Evolutionary conservation across 1,140 invertebrate species (phyloP).

Genomic region (Scaptomyza pallida): DNA sequence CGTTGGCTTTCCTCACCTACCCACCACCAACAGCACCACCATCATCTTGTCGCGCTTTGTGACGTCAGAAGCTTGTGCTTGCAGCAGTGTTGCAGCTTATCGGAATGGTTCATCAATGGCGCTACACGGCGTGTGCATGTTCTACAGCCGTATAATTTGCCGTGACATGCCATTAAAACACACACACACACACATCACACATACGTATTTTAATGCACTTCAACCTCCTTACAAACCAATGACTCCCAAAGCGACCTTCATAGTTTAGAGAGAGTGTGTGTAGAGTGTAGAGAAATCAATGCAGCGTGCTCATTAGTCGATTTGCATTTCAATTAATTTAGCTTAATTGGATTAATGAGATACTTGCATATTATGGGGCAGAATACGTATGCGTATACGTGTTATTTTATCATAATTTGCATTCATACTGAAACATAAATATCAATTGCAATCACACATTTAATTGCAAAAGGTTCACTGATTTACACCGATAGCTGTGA

Average conservation of each 20-base stretch:
- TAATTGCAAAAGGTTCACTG: slow-evolving; percentile 62
- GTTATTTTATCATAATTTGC: slow-evolving; percentile 67
- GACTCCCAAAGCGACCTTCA: slow-evolving; percentile 33
- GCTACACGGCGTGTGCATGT: slow-evolving; percentile 57
- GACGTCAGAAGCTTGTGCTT: too few relatives aligned
- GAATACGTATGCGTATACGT: slow-evolving; percentile 41
- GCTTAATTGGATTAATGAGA: slow-evolving; percentile 79
- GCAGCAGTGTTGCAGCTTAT: slow-evolving; percentile 21
- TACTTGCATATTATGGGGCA: slow-evolving; percentile 67
- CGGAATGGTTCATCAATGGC: slow-evolving; percentile 47
- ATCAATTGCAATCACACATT: slow-evolving; percentile 66
- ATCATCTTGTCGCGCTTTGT: too few relatives aligned
- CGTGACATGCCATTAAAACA: slow-evolving; percentile 45
- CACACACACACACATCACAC: too few relatives aligned
- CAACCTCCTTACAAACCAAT: neutral
- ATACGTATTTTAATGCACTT: slow-evolving; percentile 49
- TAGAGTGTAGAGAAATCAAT: slow-evolving; percentile 48
- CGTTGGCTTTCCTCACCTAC: slow-evolving; percentile 3
- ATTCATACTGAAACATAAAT: slow-evolving; percentile 34
- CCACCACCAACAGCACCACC: neutral
- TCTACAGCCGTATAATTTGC: slow-evolving; percentile 54
- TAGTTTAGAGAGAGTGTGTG: slow-evolving; percentile 1
- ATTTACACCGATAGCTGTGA: slow-evolving; percentile 59
- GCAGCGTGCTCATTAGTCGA: slow-evolving; percentile 70
- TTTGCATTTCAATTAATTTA: slow-evolving; percentile 78